phyloP scores from a whole-genome alignment of 2,888 invertebrate species.

The Ariolimax columbianus region DNA sequence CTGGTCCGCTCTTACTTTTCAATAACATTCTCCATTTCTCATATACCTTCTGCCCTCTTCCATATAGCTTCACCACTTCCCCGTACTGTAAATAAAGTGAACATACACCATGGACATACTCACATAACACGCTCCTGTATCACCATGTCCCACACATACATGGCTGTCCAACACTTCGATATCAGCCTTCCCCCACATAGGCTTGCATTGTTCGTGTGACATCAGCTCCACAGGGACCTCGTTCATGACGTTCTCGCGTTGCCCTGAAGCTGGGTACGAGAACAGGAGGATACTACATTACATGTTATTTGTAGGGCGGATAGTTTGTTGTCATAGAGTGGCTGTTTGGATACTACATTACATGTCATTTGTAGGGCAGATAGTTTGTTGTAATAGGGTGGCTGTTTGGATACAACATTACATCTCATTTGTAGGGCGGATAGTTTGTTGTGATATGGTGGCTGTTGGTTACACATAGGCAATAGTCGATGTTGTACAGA shows the following conservation, averaged over 20 bases:
- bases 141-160: constrained; percentile 59
- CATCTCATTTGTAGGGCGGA: background rate
- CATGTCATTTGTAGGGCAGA: background rate
- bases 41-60: no score
- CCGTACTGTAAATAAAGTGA: no score
- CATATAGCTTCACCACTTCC: no score
- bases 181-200: constrained; percentile 58
- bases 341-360: background rate
- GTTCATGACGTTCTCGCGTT: constrained; percentile 57
- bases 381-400: no score
- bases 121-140: constrained; percentile 61
- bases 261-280: constrained; percentile 49
- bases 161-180: constrained; percentile 58
- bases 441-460: no score
- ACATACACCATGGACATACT: no score
- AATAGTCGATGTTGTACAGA: no score
- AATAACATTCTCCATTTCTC: no score
- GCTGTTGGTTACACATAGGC: no score
- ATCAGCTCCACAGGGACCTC: constrained; percentile 57
- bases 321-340: no score
- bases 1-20: no score
- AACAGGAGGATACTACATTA: background rate
- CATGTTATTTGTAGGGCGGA: background rate
- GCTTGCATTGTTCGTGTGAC: constrained; percentile 53
- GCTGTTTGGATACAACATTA: background rate